Base-by-base conservation (phyloP, 2,888 invertebrate genomes). In the Acronicta alni region DNA sequence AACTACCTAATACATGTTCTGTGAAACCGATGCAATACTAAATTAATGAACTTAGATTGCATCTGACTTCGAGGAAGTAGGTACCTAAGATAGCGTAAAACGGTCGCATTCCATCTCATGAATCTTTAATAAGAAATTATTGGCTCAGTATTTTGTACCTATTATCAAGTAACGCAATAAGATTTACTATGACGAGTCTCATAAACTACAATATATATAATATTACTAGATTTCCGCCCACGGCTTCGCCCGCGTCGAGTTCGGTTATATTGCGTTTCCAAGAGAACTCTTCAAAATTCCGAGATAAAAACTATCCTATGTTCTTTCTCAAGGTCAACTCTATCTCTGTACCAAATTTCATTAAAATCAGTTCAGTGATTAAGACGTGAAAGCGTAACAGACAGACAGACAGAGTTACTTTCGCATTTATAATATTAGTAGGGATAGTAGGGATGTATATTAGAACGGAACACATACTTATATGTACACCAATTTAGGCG, bases 41-140 rank as follows among this genome's bases (percentile, higher is more conserved):
- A 61, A 62, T 68, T 39, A 62, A 66, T 49, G 20, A 39, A 54
- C 54, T 51, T 41, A 61, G 52, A 54, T 49, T 38, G 41, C 38
- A 48, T 46, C 39, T 46, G 41, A 53, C 51, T 51, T 68, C 54
- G 46, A 45, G 39, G 30, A 69, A 69, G 64, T 67, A 69, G 5
- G 20, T 20, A n/a, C n/a, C n/a, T n/a, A 23, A 55, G 47, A 63
- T 56, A 69, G 26, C 41, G 51, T 51, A 49, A 26, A 32, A 55
- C 64, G 26, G 41, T 67, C 51, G 63, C 63, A 69, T 63, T 44
- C 52, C 47, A 41, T 52, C 63, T 37, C 39, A 15, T 23, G 56
- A 63, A 63, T 63, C 43, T 23, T 41, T 41, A 56, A 69, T 56
- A 47, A 56, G 51, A 55, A 66, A 47, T 47, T 62, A 68, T 54